These are phyloP conservation scores for Peromyscus nudipes DNA, from an alignment of 2,797 vertebrate species.

Conservation along the genomic window DNA sequence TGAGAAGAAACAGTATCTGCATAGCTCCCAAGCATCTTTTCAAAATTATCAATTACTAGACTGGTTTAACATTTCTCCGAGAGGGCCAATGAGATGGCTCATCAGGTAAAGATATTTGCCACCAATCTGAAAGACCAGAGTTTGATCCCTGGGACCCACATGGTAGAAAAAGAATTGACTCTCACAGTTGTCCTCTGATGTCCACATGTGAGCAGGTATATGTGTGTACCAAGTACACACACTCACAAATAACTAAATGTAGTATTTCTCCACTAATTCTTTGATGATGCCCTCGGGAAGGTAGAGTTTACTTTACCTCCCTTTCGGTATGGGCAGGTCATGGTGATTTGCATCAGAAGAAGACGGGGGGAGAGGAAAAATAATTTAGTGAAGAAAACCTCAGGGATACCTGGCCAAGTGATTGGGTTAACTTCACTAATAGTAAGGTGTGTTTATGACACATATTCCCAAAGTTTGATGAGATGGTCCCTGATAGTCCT, in stretches of 20 bases:
- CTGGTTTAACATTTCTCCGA: slow-evolving; percentile 17
- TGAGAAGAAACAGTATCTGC: slow-evolving; percentile 7
- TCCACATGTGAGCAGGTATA: not conserved
- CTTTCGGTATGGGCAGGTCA: not conserved
- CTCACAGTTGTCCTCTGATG: not conserved
- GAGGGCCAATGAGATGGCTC: not conserved
- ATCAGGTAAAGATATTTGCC: not conserved
- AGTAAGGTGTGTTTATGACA: not conserved
- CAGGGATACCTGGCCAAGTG: not conserved
- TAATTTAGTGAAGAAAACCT: not conserved
- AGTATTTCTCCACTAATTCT: not conserved
- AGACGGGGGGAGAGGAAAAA: not conserved
- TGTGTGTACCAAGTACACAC: not conserved
- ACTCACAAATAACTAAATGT: not conserved
- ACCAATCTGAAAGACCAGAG: not conserved
- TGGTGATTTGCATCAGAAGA: slow-evolving; percentile 6
- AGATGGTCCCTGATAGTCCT: not conserved
- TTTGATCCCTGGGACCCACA: not conserved
- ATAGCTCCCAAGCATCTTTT: not conserved
- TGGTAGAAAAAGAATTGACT: not conserved
- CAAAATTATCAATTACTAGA: slow-evolving; percentile 4
- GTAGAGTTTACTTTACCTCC: not conserved
- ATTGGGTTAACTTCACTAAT: not conserved
- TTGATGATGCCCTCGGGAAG: not conserved
- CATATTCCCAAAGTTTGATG: not conserved